Evolutionary conservation across 2,797 vertebrate genomes (phyloP).

Genomic region (Mastacembelus armatus): DNA sequence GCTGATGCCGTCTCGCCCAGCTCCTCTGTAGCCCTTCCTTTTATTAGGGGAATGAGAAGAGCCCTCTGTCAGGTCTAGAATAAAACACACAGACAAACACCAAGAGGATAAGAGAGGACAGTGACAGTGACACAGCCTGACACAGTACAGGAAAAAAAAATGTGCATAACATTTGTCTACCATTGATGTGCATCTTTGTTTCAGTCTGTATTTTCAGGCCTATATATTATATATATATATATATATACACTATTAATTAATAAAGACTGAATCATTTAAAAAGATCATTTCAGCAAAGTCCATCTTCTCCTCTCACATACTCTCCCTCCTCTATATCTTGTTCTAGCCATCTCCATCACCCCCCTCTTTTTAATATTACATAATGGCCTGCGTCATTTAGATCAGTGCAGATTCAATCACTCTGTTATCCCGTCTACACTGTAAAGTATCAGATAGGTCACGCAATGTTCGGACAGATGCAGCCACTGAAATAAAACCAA

Average conservation of each 20-base stretch:
- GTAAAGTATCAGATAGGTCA: conserved; percentile 30
- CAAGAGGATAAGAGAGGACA: not conserved
- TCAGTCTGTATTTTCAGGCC: not conserved
- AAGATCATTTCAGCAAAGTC: conserved; percentile 29
- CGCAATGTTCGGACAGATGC: conserved; percentile 40
- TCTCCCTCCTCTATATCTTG: conserved; percentile 13
- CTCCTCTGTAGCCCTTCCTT: conserved; percentile 80
- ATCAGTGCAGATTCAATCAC: conserved; percentile 63
- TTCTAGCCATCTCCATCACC: conserved; percentile 16
- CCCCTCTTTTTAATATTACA: conserved; percentile 28
- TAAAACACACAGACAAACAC: conserved; percentile 37
- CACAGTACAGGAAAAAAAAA: not conserved
- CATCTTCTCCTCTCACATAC: conserved; percentile 33
- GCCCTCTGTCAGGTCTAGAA: conserved; percentile 80
- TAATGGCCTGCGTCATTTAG: conserved; percentile 53
- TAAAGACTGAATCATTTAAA: conserved; percentile 20
- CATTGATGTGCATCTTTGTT: not conserved
- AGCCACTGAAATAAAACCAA: conserved; percentile 45
- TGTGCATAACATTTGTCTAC: not conserved
- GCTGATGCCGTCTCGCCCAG: conserved; percentile 84
- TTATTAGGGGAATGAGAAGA: conserved; percentile 74
- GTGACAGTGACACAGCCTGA: not conserved
- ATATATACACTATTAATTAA: conserved; percentile 42
- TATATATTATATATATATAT: too few species aligned
- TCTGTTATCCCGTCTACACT: conserved; percentile 24